Percentiles rank a stretch among this genome's conserved stretches.
Evolutionary conservation across 1,140 invertebrate species (phyloP).

Genomic region (Holcopasites calliopsidis): DNA sequence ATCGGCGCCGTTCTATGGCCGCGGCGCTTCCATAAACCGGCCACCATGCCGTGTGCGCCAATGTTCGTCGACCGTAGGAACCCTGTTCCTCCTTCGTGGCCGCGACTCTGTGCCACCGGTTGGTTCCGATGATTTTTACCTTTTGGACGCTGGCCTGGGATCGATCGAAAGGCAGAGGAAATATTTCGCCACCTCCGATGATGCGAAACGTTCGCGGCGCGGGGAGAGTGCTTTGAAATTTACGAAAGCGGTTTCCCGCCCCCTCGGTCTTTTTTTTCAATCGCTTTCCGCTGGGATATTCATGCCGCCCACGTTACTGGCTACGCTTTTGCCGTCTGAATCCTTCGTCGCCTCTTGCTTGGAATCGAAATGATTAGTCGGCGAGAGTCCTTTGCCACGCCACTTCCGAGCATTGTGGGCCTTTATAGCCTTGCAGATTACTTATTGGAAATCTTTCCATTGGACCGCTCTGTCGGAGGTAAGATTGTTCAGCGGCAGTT

Average conservation of each 20-base stretch:
- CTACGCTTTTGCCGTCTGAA: not conserved
- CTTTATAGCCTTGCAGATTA: not conserved
- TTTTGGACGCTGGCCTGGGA: not conserved
- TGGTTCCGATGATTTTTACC: not conserved
- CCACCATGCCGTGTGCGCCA: not conserved
- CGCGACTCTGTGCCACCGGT: not conserved
- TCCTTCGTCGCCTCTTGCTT: not conserved
- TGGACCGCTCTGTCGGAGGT: no score
- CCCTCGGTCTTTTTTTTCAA: no score
- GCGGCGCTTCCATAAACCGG: conserved; percentile 21
- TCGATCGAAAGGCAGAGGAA: conserved; percentile 11
- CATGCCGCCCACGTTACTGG: not conserved
- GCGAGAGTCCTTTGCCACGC: not conserved
- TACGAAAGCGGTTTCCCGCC: not conserved
- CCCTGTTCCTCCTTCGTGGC: conserved; percentile 23
- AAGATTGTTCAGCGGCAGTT: no score
- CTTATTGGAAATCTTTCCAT: not conserved
- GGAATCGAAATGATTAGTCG: not conserved
- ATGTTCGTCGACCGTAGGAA: not conserved
- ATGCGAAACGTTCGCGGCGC: not conserved
- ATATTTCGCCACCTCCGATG: conserved; percentile 1
- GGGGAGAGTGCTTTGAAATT: conserved; percentile 4
- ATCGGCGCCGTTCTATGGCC: conserved; percentile 27
- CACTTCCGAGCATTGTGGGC: no score
- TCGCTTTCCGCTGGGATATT: not conserved